These are phyloP conservation scores for Helicoverpa zea DNA, from an alignment of 1,140 invertebrate species.

Conservation along the genomic window DNA sequence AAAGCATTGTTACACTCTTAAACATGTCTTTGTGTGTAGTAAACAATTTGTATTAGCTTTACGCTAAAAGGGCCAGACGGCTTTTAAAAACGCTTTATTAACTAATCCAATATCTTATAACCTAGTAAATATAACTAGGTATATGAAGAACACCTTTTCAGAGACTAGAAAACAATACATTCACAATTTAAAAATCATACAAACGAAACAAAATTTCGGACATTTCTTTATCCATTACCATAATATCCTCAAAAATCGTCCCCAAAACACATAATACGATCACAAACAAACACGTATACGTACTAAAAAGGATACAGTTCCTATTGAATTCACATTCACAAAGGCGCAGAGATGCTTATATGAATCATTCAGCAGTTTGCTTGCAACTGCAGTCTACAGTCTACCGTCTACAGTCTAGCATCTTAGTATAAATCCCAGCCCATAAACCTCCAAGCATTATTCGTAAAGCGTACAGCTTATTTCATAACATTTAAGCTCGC, in stretches of 20 bases:
- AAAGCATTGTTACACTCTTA: too few species aligned
- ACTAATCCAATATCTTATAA: too few species aligned
- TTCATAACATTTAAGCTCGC: conserved; percentile 50
- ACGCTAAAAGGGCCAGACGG: background rate
- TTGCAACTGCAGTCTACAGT: conserved; percentile 26
- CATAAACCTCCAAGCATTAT: conserved; percentile 37
- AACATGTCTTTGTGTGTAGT: too few species aligned
- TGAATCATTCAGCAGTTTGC: conserved; percentile 40
- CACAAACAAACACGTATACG: background rate
- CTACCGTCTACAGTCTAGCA: conserved; percentile 12
- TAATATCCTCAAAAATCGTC: background rate
- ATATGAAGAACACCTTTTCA: too few species aligned
- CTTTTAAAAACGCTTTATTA: too few species aligned
- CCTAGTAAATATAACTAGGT: too few species aligned
- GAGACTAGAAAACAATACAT: too few species aligned
- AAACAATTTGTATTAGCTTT: background rate
- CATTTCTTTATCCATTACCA: background rate
- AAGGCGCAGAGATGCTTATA: conserved; percentile 29
- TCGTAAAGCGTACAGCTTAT: conserved; percentile 43
- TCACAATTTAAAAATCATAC: too few species aligned
- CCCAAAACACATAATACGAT: conserved; percentile 13
- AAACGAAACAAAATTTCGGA: background rate
- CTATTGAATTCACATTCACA: conserved; percentile 47
- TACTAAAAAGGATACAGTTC: conserved; percentile 21
- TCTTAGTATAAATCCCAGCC: conserved; percentile 29